These are phyloP conservation scores for Tenthredo amoena DNA, from an alignment of 2,888 invertebrate species.

Conservation along the genomic window DNA sequence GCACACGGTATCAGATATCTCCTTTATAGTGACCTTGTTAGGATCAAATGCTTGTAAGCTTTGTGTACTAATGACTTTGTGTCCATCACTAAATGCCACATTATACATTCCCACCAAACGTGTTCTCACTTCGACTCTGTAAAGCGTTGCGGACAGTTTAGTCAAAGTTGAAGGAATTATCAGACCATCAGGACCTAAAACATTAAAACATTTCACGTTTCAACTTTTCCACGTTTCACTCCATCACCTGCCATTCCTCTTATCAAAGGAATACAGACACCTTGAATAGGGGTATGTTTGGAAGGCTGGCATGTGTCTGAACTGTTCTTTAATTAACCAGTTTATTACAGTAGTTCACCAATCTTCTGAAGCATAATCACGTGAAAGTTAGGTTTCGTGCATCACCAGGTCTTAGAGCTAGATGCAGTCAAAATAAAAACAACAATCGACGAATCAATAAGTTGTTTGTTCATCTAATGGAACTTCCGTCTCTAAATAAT, in stretches of 20 bases:
- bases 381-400: no score
- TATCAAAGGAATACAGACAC: neutral
- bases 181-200: conserved; percentile 79
- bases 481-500: neutral
- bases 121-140: conserved; percentile 88
- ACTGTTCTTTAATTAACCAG: neutral
- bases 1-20: conserved; percentile 88
- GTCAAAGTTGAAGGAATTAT: conserved; percentile 77
- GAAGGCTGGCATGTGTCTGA: neutral
- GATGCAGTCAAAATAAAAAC: neutral
- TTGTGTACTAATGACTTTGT: conserved; percentile 81
- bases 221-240: neutral
- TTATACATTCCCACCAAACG: conserved; percentile 87
- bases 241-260: neutral
- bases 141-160: conserved; percentile 84
- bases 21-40: conserved; percentile 85
- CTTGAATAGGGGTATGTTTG: neutral
- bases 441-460: neutral
- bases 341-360: neutral
- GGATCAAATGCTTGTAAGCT: conserved; percentile 90
- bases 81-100: conserved; percentile 83
- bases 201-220: conserved; percentile 57
- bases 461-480: neutral
- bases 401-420: neutral
- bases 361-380: no score